Evolutionary conservation across 2,888 invertebrate species (phyloP).

Genomic region (Polymixis flavicincta): DNA sequence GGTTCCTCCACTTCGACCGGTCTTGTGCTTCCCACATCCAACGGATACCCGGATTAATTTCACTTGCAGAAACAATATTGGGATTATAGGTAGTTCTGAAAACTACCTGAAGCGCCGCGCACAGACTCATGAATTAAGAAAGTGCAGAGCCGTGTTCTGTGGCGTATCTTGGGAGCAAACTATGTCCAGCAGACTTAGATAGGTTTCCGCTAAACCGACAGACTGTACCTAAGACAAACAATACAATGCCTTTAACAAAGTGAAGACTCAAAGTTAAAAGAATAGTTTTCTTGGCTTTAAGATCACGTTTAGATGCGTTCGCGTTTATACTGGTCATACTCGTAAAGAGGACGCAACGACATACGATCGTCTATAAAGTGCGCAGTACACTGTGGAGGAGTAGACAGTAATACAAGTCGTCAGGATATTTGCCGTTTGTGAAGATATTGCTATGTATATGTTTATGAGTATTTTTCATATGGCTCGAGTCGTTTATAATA

Average conservation of each 20-base stretch:
- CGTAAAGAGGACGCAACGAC: conserved; percentile 47
- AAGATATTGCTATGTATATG: neutral
- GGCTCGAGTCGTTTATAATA: too few relatives aligned
- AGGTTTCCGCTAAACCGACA: neutral
- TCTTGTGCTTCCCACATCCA: too few relatives aligned
- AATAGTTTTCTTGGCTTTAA: conserved; percentile 14
- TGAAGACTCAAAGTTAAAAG: conserved; percentile 3
- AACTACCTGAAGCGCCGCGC: neutral
- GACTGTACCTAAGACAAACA: neutral
- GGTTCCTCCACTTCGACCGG: too few relatives aligned
- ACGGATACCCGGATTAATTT: too few relatives aligned
- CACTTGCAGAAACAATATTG: too few relatives aligned
- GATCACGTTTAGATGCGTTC: conserved; percentile 52
- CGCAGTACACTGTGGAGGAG: neutral
- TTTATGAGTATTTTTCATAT: too few relatives aligned
- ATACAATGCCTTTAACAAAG: neutral
- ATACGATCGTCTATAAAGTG: conserved; percentile 56
- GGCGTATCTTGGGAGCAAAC: neutral
- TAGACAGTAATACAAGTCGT: conserved; percentile 11
- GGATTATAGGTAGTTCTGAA: neutral
- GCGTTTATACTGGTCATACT: conserved; percentile 49
- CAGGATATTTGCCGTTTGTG: neutral
- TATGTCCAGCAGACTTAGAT: neutral
- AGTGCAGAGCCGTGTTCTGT: neutral
- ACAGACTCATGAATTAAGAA: neutral